phyloP scores from a whole-genome alignment of 2,797 vertebrate genomes.

The Silurus lanzhouensis region DNA sequence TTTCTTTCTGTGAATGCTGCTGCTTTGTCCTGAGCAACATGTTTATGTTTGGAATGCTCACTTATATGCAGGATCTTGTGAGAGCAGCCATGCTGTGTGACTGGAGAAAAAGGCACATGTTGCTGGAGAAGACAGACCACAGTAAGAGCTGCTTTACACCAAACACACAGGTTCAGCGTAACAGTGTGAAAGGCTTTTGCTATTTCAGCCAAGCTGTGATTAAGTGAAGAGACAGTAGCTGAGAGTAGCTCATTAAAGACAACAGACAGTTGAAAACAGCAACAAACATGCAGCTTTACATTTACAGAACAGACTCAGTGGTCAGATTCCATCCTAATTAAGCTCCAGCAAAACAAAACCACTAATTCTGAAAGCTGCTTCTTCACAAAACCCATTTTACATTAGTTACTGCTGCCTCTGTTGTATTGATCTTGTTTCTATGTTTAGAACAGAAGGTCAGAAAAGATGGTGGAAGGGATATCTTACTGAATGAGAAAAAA shows the following conservation, averaged over 20 bases:
- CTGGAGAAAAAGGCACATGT: constrained; percentile 13
- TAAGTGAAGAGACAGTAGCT: neutral
- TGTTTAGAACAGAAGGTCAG: constrained; percentile 19
- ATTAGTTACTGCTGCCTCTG: neutral
- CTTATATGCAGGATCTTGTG: constrained; percentile 38
- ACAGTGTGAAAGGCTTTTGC: constrained; percentile 48
- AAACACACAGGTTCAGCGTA: constrained; percentile 58
- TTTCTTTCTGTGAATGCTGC: neutral
- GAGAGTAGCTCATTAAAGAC: constrained; percentile 6
- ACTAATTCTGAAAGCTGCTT: neutral
- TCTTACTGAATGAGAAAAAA: constrained; percentile 38
- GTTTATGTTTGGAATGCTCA: constrained; percentile 48
- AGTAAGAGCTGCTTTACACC: constrained; percentile 42
- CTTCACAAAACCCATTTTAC: neutral
- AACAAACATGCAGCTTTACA: constrained; percentile 23
- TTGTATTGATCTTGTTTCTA: constrained; percentile 40
- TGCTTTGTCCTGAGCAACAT: neutral
- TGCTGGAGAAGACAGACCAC: constrained; percentile 20
- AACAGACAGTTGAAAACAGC: neutral
- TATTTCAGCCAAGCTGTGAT: constrained; percentile 31
- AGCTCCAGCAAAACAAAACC: constrained; percentile 17
- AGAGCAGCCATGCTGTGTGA: constrained; percentile 11
- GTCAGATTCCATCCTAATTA: constrained; percentile 12
- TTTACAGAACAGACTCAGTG: constrained; percentile 41
- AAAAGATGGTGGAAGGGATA: constrained; percentile 16